phyloP scores from a whole-genome alignment of 2,888 invertebrate genomes.

The Silvanus unidentatus region DNA sequence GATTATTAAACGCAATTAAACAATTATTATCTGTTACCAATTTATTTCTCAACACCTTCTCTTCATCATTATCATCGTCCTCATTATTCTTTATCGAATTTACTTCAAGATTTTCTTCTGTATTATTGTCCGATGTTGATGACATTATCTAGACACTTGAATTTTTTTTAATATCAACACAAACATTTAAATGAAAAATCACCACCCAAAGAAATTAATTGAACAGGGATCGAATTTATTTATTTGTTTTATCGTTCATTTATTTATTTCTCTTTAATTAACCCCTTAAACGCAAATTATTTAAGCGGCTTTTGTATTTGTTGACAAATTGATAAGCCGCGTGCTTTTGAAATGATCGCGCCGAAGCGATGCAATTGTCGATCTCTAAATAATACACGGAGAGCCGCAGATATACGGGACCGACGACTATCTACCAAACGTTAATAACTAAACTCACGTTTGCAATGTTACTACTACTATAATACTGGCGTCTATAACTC shows the following conservation, averaged over 20 bases:
- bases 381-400: slow-evolving; percentile 5
- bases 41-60: too few relatives aligned
- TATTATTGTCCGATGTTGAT: not conserved
- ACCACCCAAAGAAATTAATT: too few relatives aligned
- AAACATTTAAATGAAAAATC: too few relatives aligned
- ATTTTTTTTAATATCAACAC: not conserved
- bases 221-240: too few relatives aligned
- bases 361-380: slow-evolving; percentile 11
- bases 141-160: not conserved
- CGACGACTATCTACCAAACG: slow-evolving; percentile 15
- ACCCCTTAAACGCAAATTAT: too few relatives aligned
- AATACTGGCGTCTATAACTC: slow-evolving; percentile 17
- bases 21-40: not conserved
- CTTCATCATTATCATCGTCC: too few relatives aligned
- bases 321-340: slow-evolving; percentile 11
- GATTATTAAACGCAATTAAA: not conserved
- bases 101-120: too few relatives aligned
- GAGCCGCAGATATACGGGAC: slow-evolving; percentile 8
- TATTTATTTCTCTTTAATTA: too few relatives aligned
- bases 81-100: too few relatives aligned
- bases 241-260: too few relatives aligned
- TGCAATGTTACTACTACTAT: slow-evolving; percentile 1
- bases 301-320: slow-evolving; percentile 5
- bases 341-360: slow-evolving; percentile 7
- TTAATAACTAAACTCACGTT: slow-evolving; percentile 1